Evolutionary conservation across 2,888 invertebrate genomes (phyloP).

Genomic region (Scaptomyza flava): DNA sequence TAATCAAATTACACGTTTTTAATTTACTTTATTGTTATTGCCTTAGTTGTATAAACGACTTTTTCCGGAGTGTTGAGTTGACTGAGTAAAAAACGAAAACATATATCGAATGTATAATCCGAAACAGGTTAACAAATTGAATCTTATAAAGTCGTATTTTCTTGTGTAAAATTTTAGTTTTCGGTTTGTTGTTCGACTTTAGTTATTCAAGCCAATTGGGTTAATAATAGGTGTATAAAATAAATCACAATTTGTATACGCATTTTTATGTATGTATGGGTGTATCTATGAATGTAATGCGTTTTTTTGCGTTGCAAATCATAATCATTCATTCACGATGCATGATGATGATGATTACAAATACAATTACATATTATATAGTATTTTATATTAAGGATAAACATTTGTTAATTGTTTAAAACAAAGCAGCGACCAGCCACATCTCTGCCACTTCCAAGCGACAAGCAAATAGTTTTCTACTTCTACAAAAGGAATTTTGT

Average conservation of each 20-base stretch:
- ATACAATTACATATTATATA: constrained; percentile 41
- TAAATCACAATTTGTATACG: constrained; percentile 78
- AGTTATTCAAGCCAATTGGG: constrained; percentile 61
- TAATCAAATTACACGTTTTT: constrained; percentile 32
- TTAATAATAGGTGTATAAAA: constrained; percentile 72
- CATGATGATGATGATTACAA: constrained; percentile 47
- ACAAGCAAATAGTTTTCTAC: constrained; percentile 27
- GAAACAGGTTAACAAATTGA: constrained; percentile 60
- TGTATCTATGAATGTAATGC: constrained; percentile 36
- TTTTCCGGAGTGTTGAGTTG: constrained; percentile 32
- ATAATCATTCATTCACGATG: constrained; percentile 41
- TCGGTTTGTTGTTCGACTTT: constrained; percentile 43
- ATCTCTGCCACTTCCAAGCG: constrained; percentile 47
- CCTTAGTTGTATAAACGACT: constrained; percentile 31
- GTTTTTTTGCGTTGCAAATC: constrained; percentile 23
- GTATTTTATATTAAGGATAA: constrained; percentile 58
- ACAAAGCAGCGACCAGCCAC: constrained; percentile 71
- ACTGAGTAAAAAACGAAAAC: constrained; percentile 30
- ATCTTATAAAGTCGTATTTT: constrained; percentile 39
- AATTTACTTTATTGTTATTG: not conserved
- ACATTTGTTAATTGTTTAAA: constrained; percentile 76
- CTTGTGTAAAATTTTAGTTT: constrained; percentile 32
- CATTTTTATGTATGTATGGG: constrained; percentile 55
- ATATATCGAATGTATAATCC: constrained; percentile 32
- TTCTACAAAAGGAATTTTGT: constrained; percentile 12